A percentile compares a stretch with the other conserved stretches of the same genome.
Evolutionary conservation across 2,888 invertebrate species (phyloP).

Genomic region (Tortrix viridana): DNA sequence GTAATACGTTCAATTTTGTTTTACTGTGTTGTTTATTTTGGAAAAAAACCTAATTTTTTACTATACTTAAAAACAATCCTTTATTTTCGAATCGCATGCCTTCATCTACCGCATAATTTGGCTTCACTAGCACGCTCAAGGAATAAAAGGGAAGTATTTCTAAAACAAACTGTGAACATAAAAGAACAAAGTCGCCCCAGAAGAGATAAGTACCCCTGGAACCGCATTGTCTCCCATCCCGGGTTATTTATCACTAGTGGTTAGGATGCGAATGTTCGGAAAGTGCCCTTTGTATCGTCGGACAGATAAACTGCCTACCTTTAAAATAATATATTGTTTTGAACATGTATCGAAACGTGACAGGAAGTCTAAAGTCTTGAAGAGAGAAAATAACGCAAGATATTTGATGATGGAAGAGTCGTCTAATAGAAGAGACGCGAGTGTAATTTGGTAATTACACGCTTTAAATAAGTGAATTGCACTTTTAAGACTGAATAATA

Average conservation of each 20-base stretch:
- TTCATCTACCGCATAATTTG: constrained; percentile 1
- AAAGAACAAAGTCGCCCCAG: constrained; percentile 48
- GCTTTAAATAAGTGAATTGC: background rate
- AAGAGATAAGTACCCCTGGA: constrained; percentile 46
- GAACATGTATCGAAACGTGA: constrained; percentile 30
- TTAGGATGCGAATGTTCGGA: constrained; percentile 37
- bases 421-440: constrained; percentile 1
- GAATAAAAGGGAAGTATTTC: constrained; percentile 15
- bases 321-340: constrained; percentile 16
- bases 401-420: background rate
- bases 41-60: background rate
- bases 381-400: background rate
- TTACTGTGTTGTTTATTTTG: no score
- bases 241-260: constrained; percentile 53
- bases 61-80: background rate
- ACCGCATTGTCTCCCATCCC: constrained; percentile 44
- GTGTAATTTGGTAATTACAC: constrained; percentile 1
- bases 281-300: constrained; percentile 36
- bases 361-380: constrained; percentile 1
- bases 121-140: background rate
- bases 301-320: constrained; percentile 34
- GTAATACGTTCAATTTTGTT: background rate
- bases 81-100: background rate
- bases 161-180: constrained; percentile 46
- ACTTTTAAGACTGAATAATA: background rate